Conservation (phyloP, 2,888 invertebrate species). For the Dynastes hyllus region DNA sequence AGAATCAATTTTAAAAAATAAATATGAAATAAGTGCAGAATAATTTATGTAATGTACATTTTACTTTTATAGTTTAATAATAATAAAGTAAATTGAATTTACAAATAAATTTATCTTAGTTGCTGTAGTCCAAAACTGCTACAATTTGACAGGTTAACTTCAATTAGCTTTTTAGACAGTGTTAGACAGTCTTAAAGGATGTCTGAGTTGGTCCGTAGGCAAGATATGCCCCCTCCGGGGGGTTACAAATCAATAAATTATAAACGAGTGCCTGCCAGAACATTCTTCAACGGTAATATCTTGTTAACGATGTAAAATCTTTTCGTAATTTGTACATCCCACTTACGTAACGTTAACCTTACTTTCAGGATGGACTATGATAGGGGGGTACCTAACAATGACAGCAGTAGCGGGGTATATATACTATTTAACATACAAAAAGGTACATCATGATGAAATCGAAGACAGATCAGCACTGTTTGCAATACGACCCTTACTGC, state of each 20-base stretch:
- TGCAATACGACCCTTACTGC: constrained; percentile 84
- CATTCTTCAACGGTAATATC: constrained; percentile 78
- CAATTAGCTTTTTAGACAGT: no score
- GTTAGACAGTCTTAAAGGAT: constrained; percentile 54
- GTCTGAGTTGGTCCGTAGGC: constrained; percentile 70
- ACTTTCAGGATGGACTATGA: constrained; percentile 76
- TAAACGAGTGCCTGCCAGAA: constrained; percentile 82
- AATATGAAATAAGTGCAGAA: no score
- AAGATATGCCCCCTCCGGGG: constrained; percentile 95
- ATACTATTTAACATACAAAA: constrained; percentile 75
- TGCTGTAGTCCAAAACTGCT: no score
- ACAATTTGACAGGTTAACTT: no score
- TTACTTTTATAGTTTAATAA: no score
- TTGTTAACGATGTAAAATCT: constrained; percentile 17
- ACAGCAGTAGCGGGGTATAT: constrained; percentile 75
- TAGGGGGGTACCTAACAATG: constrained; percentile 76
- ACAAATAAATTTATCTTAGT: no score
- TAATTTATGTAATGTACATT: no score
- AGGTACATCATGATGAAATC: constrained; percentile 74
- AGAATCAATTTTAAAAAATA: no score
- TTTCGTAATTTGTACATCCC: neutral
- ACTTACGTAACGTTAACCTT: constrained; percentile 56
- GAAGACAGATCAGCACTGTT: constrained; percentile 86
- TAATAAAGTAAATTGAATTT: no score
- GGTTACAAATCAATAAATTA: constrained; percentile 88